Evolutionary conservation across 2,888 invertebrate genomes (phyloP), one percentile per base, ranked within the genome.

Genomic region (Eugnorisma glareosa): DNA sequence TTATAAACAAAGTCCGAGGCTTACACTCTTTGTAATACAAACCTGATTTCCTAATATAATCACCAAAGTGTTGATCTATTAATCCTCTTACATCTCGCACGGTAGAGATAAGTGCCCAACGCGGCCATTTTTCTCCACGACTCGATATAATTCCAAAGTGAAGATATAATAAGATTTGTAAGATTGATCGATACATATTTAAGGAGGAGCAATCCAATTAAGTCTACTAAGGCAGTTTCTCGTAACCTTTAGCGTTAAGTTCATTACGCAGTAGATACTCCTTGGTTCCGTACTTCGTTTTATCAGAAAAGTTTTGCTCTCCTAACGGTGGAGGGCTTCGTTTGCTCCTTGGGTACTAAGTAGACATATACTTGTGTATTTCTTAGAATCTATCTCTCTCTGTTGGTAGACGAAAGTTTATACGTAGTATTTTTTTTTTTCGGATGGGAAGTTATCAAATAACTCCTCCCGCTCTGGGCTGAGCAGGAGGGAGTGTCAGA

Each of bases 191-290:
- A 82, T 84, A 83, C 84, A 88, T 89, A 89, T 88, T 89, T 88
- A 89, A 86, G 86, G 84, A 84, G 89, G 90, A 90, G 89, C 90
- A 91, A 93, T 91, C 91, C 89, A 93, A 93, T 94, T 93, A 93
- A 88, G 87, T 84, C 83, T 79, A 88, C 84, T 79, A 79, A 66
- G 87, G 88, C 80, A 89, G 88, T 86, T 89, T 84, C 88, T 82
- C 75, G 85, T 85, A 90, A 91, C 91, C 90, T 92, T 93, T 88
- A 91, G 86, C 89, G 89, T 89, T 89, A 90, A 92, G 88, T 92
- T 92, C 91, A 91, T 92, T 92, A 89, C 88, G 88, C 80, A 84
- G 90, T 82, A 81, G 90, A 90, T 91, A 90, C 89, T 89, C 87
- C 89, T 90, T 90, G 86, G 88, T 90, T 87, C 86, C 89, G 87